These are phyloP conservation scores for Anguilla obscura DNA, from an alignment of 2,797 vertebrate genomes.

Conservation along the genomic window DNA sequence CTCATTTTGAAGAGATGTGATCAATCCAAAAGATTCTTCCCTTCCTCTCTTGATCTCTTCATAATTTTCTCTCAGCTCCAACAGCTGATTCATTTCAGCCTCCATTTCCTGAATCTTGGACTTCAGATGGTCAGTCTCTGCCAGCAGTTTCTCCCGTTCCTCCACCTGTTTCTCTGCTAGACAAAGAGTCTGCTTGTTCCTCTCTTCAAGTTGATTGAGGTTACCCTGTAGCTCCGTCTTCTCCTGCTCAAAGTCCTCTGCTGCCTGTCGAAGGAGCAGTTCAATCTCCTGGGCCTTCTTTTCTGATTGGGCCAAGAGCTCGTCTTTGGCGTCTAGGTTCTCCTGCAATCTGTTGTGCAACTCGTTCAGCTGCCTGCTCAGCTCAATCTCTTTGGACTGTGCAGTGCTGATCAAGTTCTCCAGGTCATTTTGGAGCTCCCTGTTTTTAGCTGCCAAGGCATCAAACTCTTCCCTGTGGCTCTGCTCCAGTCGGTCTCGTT, in stretches of 20 bases:
- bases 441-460: slow-evolving; percentile 65
- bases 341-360: slow-evolving; percentile 68
- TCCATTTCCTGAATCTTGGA: slow-evolving; percentile 65
- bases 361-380: slow-evolving; percentile 69
- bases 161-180: slow-evolving; percentile 56
- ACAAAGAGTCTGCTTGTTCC: slow-evolving; percentile 55
- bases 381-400: slow-evolving; percentile 70
- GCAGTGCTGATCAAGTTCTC: slow-evolving; percentile 55
- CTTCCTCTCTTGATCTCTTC: slow-evolving; percentile 64
- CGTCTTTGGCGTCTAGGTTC: slow-evolving; percentile 66
- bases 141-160: slow-evolving; percentile 66
- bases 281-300: slow-evolving; percentile 57
- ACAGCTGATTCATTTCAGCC: slow-evolving; percentile 53
- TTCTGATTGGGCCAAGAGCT: slow-evolving; percentile 59
- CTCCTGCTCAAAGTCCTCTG: slow-evolving; percentile 71
- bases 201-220: slow-evolving; percentile 62
- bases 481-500: slow-evolving; percentile 70
- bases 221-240: slow-evolving; percentile 63
- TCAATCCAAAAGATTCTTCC: slow-evolving; percentile 56
- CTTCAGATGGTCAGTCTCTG: slow-evolving; percentile 68
- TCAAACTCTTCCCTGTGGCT: slow-evolving; percentile 67
- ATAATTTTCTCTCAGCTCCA: slow-evolving; percentile 57
- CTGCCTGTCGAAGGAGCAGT: slow-evolving; percentile 63
- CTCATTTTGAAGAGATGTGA: slow-evolving; percentile 13
- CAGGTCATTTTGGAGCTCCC: slow-evolving; percentile 75